phyloP scores from a whole-genome alignment of 2,113 vertebrate genomes.

The Gallinago jamesoni region DNA sequence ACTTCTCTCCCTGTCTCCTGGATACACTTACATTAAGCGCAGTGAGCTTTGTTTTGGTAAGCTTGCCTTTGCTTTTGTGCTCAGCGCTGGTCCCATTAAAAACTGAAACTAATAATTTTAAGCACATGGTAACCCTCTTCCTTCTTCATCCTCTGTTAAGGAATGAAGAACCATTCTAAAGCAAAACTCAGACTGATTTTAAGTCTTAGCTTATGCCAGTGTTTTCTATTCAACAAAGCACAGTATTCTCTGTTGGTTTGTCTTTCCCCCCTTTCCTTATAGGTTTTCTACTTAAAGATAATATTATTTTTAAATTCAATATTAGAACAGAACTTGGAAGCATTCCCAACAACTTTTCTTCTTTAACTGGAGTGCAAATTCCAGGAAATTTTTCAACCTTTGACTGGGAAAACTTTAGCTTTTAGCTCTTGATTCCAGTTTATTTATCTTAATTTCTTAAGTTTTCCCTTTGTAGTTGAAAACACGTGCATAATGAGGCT shows the following conservation, averaged over 20 bases:
- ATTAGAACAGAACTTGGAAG: not conserved
- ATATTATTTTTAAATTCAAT: not conserved
- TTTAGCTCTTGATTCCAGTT: not conserved
- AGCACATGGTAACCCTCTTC: not conserved
- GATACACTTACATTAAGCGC: not conserved
- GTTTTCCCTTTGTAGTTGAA: not conserved
- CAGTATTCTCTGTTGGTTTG: not conserved
- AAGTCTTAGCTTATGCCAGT: not conserved
- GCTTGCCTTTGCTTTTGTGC: not conserved
- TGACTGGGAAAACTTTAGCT: not conserved
- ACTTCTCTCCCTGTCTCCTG: not conserved
- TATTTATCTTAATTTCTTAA: not conserved
- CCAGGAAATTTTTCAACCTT: not conserved
- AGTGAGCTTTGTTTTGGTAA: not conserved
- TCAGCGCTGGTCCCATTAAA: not conserved
- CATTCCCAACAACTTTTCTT: not conserved
- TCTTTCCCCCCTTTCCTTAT: not conserved
- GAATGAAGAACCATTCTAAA: not conserved
- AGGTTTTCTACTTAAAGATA: not conserved
- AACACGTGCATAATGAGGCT: accelerated
- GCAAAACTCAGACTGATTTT: not conserved
- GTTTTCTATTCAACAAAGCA: not conserved
- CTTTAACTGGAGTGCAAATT: not conserved
- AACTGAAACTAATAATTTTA: not conserved
- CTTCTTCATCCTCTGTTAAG: not conserved